Conservation (phyloP, 1,140 invertebrate genomes). For the Drosophila littoralis region DNA sequence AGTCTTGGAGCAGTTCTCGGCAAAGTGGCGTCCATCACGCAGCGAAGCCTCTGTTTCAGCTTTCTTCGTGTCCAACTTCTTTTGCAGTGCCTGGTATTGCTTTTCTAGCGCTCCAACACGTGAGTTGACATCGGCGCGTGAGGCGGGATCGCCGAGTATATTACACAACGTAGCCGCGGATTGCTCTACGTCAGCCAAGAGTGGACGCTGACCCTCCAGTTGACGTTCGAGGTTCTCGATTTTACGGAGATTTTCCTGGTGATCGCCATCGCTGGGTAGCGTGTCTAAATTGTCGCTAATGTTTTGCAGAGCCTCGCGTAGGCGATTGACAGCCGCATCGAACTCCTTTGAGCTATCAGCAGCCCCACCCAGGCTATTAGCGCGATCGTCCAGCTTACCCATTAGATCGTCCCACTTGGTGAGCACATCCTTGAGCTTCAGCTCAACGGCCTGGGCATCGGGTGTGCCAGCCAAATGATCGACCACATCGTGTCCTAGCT, state of each 20-base stretch:
- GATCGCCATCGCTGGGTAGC: constrained; percentile 91
- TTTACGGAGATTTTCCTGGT: constrained; percentile 94
- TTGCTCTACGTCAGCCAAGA: constrained; percentile 94
- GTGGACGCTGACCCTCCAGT: constrained; percentile 93
- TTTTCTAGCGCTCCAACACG: constrained; percentile 93
- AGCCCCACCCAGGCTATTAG: constrained; percentile 93
- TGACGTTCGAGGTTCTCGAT: constrained; percentile 94
- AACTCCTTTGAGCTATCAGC: constrained; percentile 95
- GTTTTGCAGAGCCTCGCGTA: constrained; percentile 92
- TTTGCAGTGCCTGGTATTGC: constrained; percentile 93
- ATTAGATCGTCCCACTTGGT: constrained; percentile 92
- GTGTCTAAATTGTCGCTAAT: constrained; percentile 95
- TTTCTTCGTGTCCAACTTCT: constrained; percentile 94
- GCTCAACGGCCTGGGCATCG: constrained; percentile 90
- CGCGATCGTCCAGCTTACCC: constrained; percentile 91
- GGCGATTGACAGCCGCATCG: constrained; percentile 91
- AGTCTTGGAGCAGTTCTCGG: constrained; percentile 93
- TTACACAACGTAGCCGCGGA: constrained; percentile 94
- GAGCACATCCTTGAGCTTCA: constrained; percentile 88
- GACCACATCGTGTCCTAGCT: constrained; percentile 91
- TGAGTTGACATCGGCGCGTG: constrained; percentile 94
- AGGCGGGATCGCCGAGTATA: constrained; percentile 95
- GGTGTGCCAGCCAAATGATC: constrained; percentile 89
- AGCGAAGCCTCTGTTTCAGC: constrained; percentile 95
- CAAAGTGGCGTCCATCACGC: constrained; percentile 93